Base-by-base conservation (phyloP, 1,140 invertebrate species). In the Drosophila repleta region DNA sequence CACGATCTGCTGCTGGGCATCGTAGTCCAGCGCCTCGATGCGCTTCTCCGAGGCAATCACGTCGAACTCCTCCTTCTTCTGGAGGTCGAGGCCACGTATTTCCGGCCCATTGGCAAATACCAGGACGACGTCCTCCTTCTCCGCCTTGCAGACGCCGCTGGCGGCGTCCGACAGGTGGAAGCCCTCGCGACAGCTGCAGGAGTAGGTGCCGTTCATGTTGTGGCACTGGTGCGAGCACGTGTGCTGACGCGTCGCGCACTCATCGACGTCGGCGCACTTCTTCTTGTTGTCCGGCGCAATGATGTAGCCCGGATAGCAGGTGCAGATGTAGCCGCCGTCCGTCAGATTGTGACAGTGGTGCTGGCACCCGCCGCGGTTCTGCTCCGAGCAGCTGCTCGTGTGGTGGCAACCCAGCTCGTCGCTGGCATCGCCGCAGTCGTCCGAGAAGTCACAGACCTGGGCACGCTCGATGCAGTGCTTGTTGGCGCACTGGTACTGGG, bases 341-440 rank as follows among this genome's bases (percentile, higher is more conserved):
- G 95, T 96, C 0, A 99, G 92, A 88, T 97, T 96, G 43, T 96
- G 96, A 83, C 98, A 99, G 65, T 95, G 95, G 77, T 99, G 97
- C 88, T 98, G 95, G 93, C 98, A 99, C 0, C 97, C 97, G n/a
- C 98, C 98, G 90, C 90, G 76, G 45, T 94, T 94, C 1, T 90
- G 81, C n/a, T 94, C 93, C 21, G 94, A 94, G 91, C 97, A 98
- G 2, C 94, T 94, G 65, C 95, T 95, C 17, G 94, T 93, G 61
- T 95, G 95, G 92, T 96, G 97, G 90, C 98, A 99, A 43, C 97
- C 97, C 52, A 95, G 92, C 93, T 99, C 98, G 91, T 99, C 98
- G 5, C 96, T 97, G 24, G 93, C 94, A 91, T 98, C 97, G 0
- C 95, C 96, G 78, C 90, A 92, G 32, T 92, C 91, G 61, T 91